phyloP scores from a whole-genome alignment of 2,888 invertebrate genomes.

The Rosalia funebris region DNA sequence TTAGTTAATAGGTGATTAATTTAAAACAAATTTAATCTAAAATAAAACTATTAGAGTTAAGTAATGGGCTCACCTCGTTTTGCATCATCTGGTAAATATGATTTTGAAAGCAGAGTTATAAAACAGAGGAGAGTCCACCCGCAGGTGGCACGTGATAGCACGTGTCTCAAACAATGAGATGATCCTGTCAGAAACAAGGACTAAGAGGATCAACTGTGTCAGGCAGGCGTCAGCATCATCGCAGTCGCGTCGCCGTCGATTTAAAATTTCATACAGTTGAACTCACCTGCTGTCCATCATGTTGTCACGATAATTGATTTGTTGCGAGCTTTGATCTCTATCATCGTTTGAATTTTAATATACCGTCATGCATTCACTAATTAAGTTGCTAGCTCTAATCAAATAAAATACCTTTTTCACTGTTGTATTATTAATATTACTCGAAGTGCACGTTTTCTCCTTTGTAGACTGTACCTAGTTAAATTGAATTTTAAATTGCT shows the following conservation, averaged over 20 bases:
- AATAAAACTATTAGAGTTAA: no score
- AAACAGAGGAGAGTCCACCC: constrained; percentile 37
- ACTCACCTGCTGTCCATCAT: constrained; percentile 43
- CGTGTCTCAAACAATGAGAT: constrained; percentile 54
- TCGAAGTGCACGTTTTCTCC: constrained; percentile 3
- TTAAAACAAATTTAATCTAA: no score
- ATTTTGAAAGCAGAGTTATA: neutral
- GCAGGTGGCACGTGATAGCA: constrained; percentile 54
- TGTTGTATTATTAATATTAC: constrained; percentile 21
- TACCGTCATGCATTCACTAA: constrained; percentile 21
- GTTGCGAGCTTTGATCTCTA: constrained; percentile 42
- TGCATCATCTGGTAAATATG: neutral
- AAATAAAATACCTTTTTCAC: constrained; percentile 18
- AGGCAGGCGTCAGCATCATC: constrained; percentile 33
- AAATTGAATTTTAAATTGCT: constrained; percentile 35
- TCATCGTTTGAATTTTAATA: constrained; percentile 30
- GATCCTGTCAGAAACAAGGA: constrained; percentile 48
- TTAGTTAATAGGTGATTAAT: no score
- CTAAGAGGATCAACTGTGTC: constrained; percentile 49
- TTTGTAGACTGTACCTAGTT: constrained; percentile 11
- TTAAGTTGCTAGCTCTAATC: constrained; percentile 22
- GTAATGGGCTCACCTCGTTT: no score
- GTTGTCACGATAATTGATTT: constrained; percentile 46
- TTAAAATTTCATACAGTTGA: constrained; percentile 33
- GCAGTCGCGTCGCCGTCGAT: constrained; percentile 29